Evolutionary conservation across 2,797 vertebrate genomes (phyloP), one percentile per base, ranked within the genome.

Genomic region (Rhinella marina): DNA sequence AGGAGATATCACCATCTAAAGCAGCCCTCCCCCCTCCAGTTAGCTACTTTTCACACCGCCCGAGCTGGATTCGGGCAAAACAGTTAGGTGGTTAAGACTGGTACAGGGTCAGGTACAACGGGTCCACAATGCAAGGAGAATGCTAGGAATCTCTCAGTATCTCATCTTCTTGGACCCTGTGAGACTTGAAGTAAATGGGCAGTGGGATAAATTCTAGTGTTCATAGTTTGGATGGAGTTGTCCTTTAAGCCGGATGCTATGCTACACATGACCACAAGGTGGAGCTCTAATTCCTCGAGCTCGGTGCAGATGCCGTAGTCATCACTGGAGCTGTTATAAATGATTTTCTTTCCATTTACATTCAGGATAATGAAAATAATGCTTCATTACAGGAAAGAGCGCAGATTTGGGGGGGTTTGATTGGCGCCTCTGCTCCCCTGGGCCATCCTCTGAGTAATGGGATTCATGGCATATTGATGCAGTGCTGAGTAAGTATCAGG

Each of bases 391-490:
- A 75, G 82, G 12, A n/a, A 41, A 13, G 48, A 21, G 29, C 29
- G 23, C 10, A 3, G 68, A 84, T 61, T 59, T 12, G 7, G 41
- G 41, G 79, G 73, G 14, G 0, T 25, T n/a, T 1, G 32, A 64
- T 50, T 50, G 79, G 59, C 79, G 50, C 9, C 27, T 59, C 56
- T 23, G 79, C 59, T 62, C 41, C 59, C 79, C 19, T 8, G 29
- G 59, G 79, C 59, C 32, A 12, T 50, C 25, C 59, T 81, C 32
- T 5, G 7, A 17, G 21, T 61, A 29, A 81, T 50, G 59, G 21
- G 59, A 81, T 62, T 81, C 29, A n/a, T 23, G 61, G 57, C 78
- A 41, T 81, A 56, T 81, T 81, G 57, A 81, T 80, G 57, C 16
- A 8, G 57, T 7, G 73, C 25, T 50, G 79, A 11, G n/a, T 80